Conservation (phyloP, 2,888 invertebrate species). For the Ophion obscuratus region DNA sequence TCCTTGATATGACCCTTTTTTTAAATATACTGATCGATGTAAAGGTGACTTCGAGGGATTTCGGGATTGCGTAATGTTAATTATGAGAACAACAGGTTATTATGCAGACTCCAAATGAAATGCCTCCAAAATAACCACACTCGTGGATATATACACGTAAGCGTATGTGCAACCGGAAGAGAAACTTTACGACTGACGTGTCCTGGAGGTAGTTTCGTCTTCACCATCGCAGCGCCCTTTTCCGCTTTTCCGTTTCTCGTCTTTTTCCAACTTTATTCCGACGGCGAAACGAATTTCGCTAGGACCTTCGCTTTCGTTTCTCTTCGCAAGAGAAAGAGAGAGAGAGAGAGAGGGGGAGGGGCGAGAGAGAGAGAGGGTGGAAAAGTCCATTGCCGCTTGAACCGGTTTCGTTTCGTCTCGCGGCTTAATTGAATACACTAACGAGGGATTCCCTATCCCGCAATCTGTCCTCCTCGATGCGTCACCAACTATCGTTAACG, state of each 20-base stretch:
- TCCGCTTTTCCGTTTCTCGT: constrained; percentile 55
- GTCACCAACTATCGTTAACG: constrained; percentile 27
- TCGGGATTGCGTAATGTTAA: background rate
- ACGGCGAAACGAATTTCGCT: constrained; percentile 13
- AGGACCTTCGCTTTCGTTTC: constrained; percentile 9
- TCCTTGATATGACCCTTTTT: background rate
- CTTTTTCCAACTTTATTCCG: constrained; percentile 40
- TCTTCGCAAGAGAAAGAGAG: background rate
- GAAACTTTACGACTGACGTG: constrained; percentile 76
- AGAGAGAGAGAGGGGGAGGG: background rate
- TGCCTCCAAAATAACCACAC: background rate
- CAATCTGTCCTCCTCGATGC: constrained; percentile 11
- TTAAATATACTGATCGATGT: background rate
- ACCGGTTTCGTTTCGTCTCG: constrained; percentile 34
- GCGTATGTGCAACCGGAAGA: background rate
- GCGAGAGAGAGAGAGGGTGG: background rate
- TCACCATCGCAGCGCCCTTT: constrained; percentile 27
- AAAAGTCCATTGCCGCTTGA: constrained; percentile 17
- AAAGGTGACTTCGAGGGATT: background rate
- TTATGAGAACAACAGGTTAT: background rate
- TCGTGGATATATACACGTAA: background rate
- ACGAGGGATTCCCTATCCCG: constrained; percentile 35
- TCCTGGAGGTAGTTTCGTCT: constrained; percentile 43
- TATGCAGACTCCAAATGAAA: background rate
- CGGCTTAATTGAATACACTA: constrained; percentile 53